Base-by-base conservation (phyloP, 2,797 vertebrate species). In the Aldrovandia affinis region DNA sequence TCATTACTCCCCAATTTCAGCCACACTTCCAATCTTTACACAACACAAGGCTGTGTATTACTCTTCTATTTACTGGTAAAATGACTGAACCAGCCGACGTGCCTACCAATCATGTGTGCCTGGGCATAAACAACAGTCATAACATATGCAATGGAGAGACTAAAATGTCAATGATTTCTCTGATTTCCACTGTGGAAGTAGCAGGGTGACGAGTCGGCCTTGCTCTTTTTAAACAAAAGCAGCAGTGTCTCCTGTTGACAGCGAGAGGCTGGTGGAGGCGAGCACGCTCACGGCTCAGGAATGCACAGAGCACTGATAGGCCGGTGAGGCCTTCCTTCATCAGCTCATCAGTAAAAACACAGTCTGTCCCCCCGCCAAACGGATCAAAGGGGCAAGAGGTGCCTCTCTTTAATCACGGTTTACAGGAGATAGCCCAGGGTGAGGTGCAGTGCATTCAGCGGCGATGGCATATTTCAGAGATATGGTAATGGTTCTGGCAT, bases 241-340 rank as follows among this genome's bases (percentile, higher is more conserved):
- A 30, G 28, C 28, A 65, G 10, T 65, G 61, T n/a, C 25, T 65
- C 61, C 25, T 30, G 61, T 65, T 65, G 61, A 65, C 61, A 65
- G 61, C 2, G 33, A 36, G 36, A 9, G 36, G 70, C 39, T 44
- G 42, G 70, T 75, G 73, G 44, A 22, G 44, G 39, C 42, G 39
- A 30, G 15, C 18, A 20, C 5, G 42, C 42, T 78, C 42, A 47
- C 6, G 22, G 18, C 73, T 50, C 73, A 44, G 73, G 44, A 78
- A 78, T 50, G 73, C 44, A 36, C 8, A 78, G 73, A 78, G 73
- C 39, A n/a, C 73, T 22, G 70, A 75, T 75, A 44, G 73, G 73
- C 44, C 18, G 20, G 15, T 28, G 39, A 78, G 15, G 42, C 12
- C 73, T 36, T 47, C 73, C 22, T 47, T 44, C 39, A 25, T n/a